Evolutionary conservation across 2,113 vertebrate genomes (phyloP).

Genomic region (Spea multiplicata): DNA sequence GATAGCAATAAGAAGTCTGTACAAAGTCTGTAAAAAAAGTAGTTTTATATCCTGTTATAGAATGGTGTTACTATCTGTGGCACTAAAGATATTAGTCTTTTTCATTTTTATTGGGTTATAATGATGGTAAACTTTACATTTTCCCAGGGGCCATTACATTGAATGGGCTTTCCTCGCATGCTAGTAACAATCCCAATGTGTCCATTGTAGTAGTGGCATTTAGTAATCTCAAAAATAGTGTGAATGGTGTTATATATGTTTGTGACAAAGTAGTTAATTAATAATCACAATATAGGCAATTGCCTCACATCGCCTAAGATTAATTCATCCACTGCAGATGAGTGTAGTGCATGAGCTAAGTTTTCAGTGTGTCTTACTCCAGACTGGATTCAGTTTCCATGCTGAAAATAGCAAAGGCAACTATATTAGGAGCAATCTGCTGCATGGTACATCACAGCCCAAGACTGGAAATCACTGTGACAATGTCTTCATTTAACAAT

Average conservation of each 20-base stretch:
- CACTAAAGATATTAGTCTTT: neutral
- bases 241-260: slow-evolving; percentile 11
- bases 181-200: slow-evolving; percentile 15
- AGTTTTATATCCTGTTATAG: slow-evolving; percentile 23
- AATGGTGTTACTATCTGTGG: slow-evolving; percentile 17
- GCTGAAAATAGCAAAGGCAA: neutral
- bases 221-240: slow-evolving; percentile 13
- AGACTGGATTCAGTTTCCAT: neutral
- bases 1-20: slow-evolving; percentile 16
- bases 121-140: slow-evolving; percentile 23
- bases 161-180: neutral
- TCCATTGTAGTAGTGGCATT: neutral
- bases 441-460: neutral
- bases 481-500: slow-evolving; percentile 14
- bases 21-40: slow-evolving; percentile 28
- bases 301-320: slow-evolving; percentile 6
- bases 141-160: slow-evolving; percentile 7
- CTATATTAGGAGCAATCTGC: too few relatives aligned
- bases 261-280: slow-evolving; percentile 24
- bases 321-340: neutral
- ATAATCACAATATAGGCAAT: slow-evolving; percentile 11
- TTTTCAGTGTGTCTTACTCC: neutral
- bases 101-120: slow-evolving; percentile 15
- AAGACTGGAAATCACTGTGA: neutral
- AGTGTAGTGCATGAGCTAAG: neutral